phyloP scores from a whole-genome alignment of 2,113 vertebrate genomes.

The Burhinus oedicnemus region DNA sequence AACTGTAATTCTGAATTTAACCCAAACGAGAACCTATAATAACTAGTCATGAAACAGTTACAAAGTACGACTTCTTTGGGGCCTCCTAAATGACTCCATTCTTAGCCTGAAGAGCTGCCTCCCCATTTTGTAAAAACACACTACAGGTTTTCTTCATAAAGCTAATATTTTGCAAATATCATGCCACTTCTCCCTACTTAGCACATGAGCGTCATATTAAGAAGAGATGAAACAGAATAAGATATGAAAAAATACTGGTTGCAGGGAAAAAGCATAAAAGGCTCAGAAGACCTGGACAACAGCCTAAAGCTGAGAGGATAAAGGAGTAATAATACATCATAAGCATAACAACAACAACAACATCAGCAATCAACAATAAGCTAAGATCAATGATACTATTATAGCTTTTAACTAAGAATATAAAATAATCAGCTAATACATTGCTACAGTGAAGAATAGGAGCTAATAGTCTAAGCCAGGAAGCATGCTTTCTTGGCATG shows the following conservation, averaged over 20 bases:
- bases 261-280: background rate
- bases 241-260: background rate
- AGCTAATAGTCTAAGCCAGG: background rate
- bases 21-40: background rate
- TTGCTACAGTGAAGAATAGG: background rate
- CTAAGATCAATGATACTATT: background rate
- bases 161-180: background rate
- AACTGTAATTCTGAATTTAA: background rate
- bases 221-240: conserved; percentile 21
- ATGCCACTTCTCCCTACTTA: background rate
- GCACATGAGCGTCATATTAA: background rate
- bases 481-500: background rate
- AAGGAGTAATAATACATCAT: background rate
- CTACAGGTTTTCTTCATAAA: background rate
- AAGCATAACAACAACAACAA: background rate
- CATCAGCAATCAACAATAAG: background rate
- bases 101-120: background rate
- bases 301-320: background rate
- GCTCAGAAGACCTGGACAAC: background rate
- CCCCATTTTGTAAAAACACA: background rate
- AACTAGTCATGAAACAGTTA: background rate
- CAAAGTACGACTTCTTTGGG: background rate
- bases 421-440: background rate
- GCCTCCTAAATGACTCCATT: background rate
- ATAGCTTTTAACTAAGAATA: background rate